Evolutionary conservation across 2,888 invertebrate genomes (phyloP).

Genomic region (Xylota segnis): DNA sequence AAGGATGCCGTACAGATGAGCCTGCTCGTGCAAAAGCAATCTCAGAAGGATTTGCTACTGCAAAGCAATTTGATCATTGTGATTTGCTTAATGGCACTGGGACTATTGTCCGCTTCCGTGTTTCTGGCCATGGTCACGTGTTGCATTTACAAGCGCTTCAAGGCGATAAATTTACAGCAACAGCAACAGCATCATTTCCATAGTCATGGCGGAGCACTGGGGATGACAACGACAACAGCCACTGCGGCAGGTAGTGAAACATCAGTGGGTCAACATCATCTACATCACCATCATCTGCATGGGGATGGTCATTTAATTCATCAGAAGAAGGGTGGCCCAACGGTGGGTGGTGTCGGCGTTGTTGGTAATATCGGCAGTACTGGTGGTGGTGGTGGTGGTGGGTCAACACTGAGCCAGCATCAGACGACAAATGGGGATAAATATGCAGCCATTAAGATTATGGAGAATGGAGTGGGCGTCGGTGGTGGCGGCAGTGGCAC

Average conservation of each 20-base stretch:
- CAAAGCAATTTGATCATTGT: slow-evolving; percentile 81
- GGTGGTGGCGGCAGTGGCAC: slow-evolving; percentile 41
- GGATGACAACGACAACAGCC: slow-evolving; percentile 67
- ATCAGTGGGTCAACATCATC: slow-evolving; percentile 69
- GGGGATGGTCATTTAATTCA: slow-evolving; percentile 68
- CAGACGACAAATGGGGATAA: slow-evolving; percentile 70
- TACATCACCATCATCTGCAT: slow-evolving; percentile 70
- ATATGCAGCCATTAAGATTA: slow-evolving; percentile 74
- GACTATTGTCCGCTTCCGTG: slow-evolving; percentile 81
- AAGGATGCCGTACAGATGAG: slow-evolving; percentile 89
- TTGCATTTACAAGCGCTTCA: slow-evolving; percentile 81
- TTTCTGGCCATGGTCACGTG: slow-evolving; percentile 82
- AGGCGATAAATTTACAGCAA: slow-evolving; percentile 79
- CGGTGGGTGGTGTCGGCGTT: slow-evolving; percentile 33
- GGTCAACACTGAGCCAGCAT: slow-evolving; percentile 64
- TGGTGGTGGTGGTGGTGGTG: slow-evolving; percentile 50
- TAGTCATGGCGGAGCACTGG: slow-evolving; percentile 71
- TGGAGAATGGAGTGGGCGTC: slow-evolving; percentile 77
- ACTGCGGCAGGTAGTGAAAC: slow-evolving; percentile 69
- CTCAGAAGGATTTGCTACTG: slow-evolving; percentile 79
- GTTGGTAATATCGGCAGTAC: slow-evolving; percentile 2
- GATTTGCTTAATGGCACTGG: slow-evolving; percentile 81
- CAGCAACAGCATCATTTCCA: slow-evolving; percentile 79
- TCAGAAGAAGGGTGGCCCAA: slow-evolving; percentile 61
- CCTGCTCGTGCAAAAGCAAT: slow-evolving; percentile 80